These are phyloP conservation scores for Notiomystis cincta DNA, from an alignment of 2,113 vertebrate genomes.

Conservation along the genomic window DNA sequence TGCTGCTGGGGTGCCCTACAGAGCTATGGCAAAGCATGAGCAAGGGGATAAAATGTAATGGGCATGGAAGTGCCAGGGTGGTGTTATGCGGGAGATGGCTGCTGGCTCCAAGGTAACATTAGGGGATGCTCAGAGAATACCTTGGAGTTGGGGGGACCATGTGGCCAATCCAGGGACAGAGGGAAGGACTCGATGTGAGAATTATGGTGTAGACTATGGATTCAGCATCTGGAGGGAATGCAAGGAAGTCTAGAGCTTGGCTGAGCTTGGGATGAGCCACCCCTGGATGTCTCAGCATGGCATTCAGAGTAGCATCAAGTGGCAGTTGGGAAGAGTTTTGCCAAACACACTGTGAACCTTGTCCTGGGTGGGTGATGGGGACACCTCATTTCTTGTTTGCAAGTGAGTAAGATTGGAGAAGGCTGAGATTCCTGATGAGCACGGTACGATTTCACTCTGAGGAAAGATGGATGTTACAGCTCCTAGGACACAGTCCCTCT, in stretches of 20 bases:
- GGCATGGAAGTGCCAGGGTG: background rate
- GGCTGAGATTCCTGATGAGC: background rate
- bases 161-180: fast-evolving
- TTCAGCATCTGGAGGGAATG: background rate
- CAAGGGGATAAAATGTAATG: background rate
- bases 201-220: fast-evolving
- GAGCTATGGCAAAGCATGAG: background rate
- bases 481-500: background rate
- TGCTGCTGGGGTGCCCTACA: background rate
- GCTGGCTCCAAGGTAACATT: background rate
- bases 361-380: background rate
- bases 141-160: fast-evolving
- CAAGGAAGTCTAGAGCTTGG: background rate
- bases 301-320: background rate
- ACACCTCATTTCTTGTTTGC: background rate
- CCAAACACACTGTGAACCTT: background rate
- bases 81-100: background rate
- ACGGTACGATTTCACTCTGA: background rate
- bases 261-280: background rate
- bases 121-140: background rate
- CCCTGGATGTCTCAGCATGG: fast-evolving
- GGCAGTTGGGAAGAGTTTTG: background rate
- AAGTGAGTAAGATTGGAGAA: background rate
- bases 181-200: background rate
- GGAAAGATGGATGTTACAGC: background rate